Conservation (phyloP, 2,797 vertebrate genomes). For the Myotis daubentonii region DNA sequence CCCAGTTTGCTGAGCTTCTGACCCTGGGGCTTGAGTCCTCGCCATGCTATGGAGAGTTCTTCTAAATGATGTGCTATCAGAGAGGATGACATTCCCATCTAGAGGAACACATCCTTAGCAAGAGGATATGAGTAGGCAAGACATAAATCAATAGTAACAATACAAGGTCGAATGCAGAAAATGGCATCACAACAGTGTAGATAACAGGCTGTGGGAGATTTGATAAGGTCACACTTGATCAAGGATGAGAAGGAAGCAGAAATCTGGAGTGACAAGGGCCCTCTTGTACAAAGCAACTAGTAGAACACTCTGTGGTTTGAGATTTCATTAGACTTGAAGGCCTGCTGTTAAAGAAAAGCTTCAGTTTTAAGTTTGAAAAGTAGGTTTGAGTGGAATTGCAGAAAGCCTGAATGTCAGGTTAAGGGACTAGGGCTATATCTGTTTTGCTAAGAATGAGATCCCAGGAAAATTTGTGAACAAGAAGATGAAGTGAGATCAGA, state of each 20-base stretch:
- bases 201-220: neutral
- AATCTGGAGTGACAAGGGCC: neutral
- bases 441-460: neutral
- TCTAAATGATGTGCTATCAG: neutral
- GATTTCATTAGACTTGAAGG: neutral
- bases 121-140: neutral
- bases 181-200: neutral
- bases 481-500: neutral
- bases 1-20: neutral
- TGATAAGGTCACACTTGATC: neutral
- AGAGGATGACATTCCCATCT: neutral
- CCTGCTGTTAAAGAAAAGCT: neutral
- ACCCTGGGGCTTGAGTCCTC: neutral
- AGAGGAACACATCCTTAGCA: neutral
- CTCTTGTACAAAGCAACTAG: neutral
- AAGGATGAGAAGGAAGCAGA: neutral
- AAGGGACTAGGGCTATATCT: neutral
- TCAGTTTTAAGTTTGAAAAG: neutral
- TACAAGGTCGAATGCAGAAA: neutral
- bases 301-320: neutral
- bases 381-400: neutral
- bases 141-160: neutral
- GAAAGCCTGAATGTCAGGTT: neutral
- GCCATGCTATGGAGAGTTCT: neutral
- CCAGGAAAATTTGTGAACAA: neutral